Evolutionary conservation across 2,113 vertebrate species (phyloP).

Genomic region (Beaufortia kweichowensis): DNA sequence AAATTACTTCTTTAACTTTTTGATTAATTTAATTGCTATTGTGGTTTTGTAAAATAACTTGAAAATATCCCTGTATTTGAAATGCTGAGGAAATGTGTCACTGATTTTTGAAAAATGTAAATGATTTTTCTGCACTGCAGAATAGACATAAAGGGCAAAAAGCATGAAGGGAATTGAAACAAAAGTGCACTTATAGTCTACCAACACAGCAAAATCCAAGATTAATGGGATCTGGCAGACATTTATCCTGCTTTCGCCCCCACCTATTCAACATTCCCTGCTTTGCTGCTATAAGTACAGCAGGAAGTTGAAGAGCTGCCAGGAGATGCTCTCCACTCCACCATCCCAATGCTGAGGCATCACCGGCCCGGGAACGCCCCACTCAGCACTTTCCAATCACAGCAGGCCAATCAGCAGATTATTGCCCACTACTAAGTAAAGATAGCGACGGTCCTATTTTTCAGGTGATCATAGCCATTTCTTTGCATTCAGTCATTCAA

Average conservation of each 20-base stretch:
- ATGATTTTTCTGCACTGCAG: neutral
- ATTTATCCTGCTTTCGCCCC: slow-evolving; percentile 38
- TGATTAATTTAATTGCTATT: neutral
- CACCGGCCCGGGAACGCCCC: slow-evolving; percentile 31
- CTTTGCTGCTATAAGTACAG: slow-evolving; percentile 23
- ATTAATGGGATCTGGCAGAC: slow-evolving; percentile 48
- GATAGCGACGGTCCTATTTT: slow-evolving; percentile 39
- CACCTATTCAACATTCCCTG: slow-evolving; percentile 13
- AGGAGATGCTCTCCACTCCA: neutral
- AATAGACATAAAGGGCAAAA: neutral
- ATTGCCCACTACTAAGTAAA: slow-evolving; percentile 41
- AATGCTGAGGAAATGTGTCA: neutral
- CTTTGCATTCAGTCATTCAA: slow-evolving; percentile 37
- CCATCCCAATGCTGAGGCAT: slow-evolving; percentile 38
- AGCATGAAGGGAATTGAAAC: neutral
- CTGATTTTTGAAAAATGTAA: neutral
- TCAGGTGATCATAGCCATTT: slow-evolving; percentile 33
- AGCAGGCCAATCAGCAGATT: slow-evolving; percentile 55
- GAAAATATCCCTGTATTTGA: neutral
- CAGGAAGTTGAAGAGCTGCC: slow-evolving; percentile 15
- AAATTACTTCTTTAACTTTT: neutral
- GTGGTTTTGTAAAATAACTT: slow-evolving; percentile 2
- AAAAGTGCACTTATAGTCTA: slow-evolving; percentile 6
- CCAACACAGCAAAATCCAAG: slow-evolving; percentile 35
- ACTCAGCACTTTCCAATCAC: slow-evolving; percentile 50